Evolutionary conservation across 2,888 invertebrate genomes (phyloP).

Genomic region (Napeogenes sylphis): DNA sequence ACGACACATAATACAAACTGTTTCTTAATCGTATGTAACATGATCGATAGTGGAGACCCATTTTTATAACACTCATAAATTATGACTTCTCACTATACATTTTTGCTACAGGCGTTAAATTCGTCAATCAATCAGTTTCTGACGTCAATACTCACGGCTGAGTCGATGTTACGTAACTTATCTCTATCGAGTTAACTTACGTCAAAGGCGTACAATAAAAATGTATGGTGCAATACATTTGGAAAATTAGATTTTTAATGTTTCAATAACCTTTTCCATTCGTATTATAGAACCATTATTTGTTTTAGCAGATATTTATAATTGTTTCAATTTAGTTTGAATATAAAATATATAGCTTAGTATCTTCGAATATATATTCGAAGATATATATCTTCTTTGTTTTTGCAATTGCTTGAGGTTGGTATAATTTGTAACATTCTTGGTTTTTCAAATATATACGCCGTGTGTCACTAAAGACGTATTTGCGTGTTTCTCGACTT

Average conservation of each 20-base stretch:
- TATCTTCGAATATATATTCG: no score
- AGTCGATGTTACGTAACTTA: constrained; percentile 1
- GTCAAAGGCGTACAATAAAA: neutral
- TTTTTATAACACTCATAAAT: constrained; percentile 30
- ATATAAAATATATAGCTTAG: no score
- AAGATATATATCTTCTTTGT: no score
- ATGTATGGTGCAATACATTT: neutral
- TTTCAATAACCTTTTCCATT: no score
- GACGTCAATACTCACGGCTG: constrained; percentile 21
- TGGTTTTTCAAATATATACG: constrained; percentile 6
- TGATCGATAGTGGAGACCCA: constrained; percentile 16
- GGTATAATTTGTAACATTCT: constrained; percentile 5
- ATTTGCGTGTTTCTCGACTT: constrained; percentile 36
- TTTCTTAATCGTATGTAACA: neutral
- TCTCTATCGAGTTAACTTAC: neutral
- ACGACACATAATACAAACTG: neutral
- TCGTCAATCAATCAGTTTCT: constrained; percentile 20
- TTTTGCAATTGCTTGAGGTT: neutral
- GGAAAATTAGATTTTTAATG: no score
- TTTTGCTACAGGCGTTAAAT: constrained; percentile 19
- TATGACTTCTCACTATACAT: constrained; percentile 28
- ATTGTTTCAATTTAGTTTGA: no score
- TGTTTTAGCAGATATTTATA: no score
- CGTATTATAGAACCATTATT: no score
- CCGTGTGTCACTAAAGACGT: constrained; percentile 28